These are phyloP conservation scores for Apodemus agrarius DNA, from an alignment of 2,797 vertebrate species.

Conservation along the genomic window DNA sequence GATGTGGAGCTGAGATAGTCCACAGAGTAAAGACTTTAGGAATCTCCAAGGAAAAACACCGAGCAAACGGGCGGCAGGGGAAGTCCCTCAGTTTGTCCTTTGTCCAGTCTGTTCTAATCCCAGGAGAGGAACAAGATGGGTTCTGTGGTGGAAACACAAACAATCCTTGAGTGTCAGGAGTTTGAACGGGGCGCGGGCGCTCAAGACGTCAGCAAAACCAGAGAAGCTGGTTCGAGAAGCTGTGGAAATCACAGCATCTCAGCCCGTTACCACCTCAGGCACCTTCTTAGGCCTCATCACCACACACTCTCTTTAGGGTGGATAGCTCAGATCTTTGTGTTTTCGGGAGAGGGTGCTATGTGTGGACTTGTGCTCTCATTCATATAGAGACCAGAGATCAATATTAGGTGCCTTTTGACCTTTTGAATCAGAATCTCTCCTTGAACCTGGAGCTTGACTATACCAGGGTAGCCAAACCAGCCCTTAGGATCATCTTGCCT, in stretches of 20 bases:
- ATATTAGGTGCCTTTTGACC: not conserved
- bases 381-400: not conserved
- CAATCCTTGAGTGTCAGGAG: not conserved
- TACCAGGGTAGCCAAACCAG: not conserved
- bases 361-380: not conserved
- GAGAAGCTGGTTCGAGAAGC: not conserved
- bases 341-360: accelerated
- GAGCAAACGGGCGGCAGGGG: not conserved
- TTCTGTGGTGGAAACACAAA: not conserved
- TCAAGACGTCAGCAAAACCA: not conserved
- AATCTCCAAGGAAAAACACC: not conserved
- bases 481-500: not conserved
- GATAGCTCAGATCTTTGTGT: not conserved
- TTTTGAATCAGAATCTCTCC: not conserved
- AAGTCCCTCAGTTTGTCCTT: not conserved
- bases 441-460: not conserved
- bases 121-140: not conserved
- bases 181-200: not conserved
- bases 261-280: not conserved
- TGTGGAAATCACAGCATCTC: not conserved
- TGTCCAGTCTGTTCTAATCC: not conserved
- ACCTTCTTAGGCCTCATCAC: not conserved
- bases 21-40: not conserved
- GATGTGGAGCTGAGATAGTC: not conserved
- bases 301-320: not conserved